Conservation (phyloP, 2,797 vertebrate species). For the Pseudochromis fuscus region DNA sequence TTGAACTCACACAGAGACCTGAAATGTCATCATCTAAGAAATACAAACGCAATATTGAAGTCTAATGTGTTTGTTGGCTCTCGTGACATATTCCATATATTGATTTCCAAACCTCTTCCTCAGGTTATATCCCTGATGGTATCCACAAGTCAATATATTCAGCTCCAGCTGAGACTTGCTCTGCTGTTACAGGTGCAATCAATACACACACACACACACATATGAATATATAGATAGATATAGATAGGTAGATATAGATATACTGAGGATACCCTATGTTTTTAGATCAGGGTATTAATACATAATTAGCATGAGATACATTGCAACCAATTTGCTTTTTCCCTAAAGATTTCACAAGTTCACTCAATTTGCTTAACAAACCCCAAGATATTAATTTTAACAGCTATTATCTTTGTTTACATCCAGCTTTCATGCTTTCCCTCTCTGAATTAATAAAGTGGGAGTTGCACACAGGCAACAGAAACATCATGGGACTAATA, state of each 20-base stretch:
- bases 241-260: too few species aligned
- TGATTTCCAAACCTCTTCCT: conserved; percentile 41
- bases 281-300: not conserved
- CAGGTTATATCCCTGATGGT: conserved; percentile 26
- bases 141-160: conserved; percentile 1
- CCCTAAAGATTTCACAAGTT: conserved; percentile 1
- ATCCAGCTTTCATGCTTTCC: not conserved
- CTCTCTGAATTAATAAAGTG: conserved; percentile 25
- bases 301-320: not conserved
- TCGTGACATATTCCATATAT: conserved; percentile 42
- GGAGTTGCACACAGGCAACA: not conserved
- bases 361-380: not conserved
- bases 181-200: not conserved
- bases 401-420: conserved; percentile 34
- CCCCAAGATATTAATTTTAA: not conserved
- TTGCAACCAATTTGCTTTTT: not conserved
- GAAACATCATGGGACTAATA: conserved; percentile 34
- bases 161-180: conserved; percentile 1
- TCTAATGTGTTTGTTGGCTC: conserved; percentile 2
- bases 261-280: too few species aligned
- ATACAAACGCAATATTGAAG: conserved; percentile 37
- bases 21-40: conserved; percentile 44
- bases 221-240: too few species aligned
- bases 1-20: conserved; percentile 11
- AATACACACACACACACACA: too few species aligned